phyloP scores from a whole-genome alignment of 2,113 vertebrate genomes.

The Catharus fuscescens region DNA sequence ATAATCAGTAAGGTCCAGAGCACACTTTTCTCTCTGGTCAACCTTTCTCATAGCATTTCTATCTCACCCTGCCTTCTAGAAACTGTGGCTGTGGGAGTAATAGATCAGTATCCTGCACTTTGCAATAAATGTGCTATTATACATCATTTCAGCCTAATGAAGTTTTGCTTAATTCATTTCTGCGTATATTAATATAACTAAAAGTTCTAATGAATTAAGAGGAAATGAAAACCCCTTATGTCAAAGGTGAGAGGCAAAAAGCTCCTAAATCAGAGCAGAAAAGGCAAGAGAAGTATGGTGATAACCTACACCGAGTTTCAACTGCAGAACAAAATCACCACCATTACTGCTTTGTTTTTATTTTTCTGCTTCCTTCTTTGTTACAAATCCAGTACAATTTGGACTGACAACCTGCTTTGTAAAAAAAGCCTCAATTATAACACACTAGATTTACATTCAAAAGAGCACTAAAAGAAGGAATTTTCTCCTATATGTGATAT shows the following conservation, averaged over 20 bases:
- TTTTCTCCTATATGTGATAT: neutral
- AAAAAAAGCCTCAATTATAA: neutral
- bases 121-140: neutral
- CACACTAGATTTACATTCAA: neutral
- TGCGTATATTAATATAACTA: neutral
- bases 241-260: slow-evolving; percentile 42
- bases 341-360: neutral
- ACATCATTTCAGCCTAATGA: neutral
- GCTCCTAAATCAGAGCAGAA: slow-evolving; percentile 13
- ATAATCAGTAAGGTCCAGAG: neutral
- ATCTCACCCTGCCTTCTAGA: neutral
- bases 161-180: neutral
- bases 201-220: neutral
- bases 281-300: neutral
- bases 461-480: neutral
- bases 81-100: neutral
- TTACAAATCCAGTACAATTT: neutral
- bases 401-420: neutral
- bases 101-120: neutral
- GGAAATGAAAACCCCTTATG: neutral
- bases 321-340: neutral
- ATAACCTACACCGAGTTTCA: neutral
- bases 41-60: neutral
- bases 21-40: neutral
- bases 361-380: neutral